Conservation (phyloP, 2,113 vertebrate species). For the Mixornis gularis region DNA sequence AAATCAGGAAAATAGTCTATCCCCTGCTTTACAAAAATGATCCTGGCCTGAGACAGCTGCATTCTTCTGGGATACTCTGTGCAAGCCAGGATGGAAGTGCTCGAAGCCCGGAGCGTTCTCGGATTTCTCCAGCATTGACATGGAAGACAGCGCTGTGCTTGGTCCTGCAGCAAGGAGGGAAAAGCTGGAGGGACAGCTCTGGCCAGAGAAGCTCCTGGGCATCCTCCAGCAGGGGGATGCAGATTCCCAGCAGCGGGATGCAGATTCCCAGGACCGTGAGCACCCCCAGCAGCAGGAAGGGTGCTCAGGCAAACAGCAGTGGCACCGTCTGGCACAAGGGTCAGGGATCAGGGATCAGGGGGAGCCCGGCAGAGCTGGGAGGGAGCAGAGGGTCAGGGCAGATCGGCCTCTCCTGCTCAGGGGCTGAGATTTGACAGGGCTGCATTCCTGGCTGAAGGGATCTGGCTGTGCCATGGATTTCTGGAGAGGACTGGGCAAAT, state of each 20-base stretch:
- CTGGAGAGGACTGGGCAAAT: background rate
- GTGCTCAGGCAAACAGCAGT: background rate
- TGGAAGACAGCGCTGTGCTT: fast-evolving
- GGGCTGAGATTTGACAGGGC: constrained; percentile 50
- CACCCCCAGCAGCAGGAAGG: background rate
- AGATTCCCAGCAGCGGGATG: fast-evolving
- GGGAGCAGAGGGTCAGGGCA: constrained; percentile 43
- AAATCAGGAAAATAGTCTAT: constrained; percentile 11
- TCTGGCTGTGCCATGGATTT: constrained; percentile 1
- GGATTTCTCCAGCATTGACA: fast-evolving
- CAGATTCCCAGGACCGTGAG: fast-evolving
- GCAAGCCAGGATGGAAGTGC: background rate
- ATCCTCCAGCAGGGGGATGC: background rate
- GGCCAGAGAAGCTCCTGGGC: background rate
- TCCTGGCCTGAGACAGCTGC: background rate
- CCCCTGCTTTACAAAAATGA: background rate
- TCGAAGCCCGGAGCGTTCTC: fast-evolving
- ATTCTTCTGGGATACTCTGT: background rate
- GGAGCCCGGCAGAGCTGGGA: background rate
- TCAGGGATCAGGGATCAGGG: background rate
- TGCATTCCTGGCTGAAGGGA: constrained; percentile 47
- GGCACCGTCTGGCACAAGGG: background rate
- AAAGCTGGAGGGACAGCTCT: background rate
- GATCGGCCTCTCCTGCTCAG: background rate
- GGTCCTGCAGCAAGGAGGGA: background rate